A percentile compares a stretch with the other conserved stretches of the same genome.
These are phyloP conservation scores for Ailurus styani DNA, from an alignment of 2,113 vertebrate species.

Conservation along the genomic window DNA sequence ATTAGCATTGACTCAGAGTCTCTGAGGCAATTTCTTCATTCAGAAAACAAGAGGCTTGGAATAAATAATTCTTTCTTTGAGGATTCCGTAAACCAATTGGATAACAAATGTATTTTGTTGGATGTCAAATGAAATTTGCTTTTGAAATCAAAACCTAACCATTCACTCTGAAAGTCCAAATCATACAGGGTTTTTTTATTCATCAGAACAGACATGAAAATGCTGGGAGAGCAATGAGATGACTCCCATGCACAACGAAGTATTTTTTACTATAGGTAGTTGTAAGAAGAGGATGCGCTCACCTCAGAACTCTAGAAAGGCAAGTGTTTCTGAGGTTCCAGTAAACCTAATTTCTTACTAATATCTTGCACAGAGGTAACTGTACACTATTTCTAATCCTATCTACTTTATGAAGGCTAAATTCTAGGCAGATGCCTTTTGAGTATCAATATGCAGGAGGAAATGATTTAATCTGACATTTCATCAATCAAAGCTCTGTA, in stretches of 20 bases:
- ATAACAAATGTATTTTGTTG: constrained; percentile 43
- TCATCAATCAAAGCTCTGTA: constrained; percentile 50
- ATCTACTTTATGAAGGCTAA: constrained; percentile 44
- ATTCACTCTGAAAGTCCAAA: constrained; percentile 14
- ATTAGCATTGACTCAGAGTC: constrained; percentile 13
- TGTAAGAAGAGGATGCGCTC: neutral
- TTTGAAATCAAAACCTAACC: constrained; percentile 33
- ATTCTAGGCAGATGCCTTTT: constrained; percentile 59
- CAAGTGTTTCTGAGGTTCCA: constrained; percentile 9
- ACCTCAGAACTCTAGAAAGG: constrained; percentile 28
- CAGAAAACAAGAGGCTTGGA: constrained; percentile 34
- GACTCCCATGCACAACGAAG: neutral
- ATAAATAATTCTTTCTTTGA: constrained; percentile 49
- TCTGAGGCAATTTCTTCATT: constrained; percentile 51
- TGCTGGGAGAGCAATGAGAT: neutral
- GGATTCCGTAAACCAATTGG: constrained; percentile 1
- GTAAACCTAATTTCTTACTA: constrained; percentile 55
- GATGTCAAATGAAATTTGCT: constrained; percentile 47
- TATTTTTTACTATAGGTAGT: neutral
- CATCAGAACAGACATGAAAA: neutral
- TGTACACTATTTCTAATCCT: constrained; percentile 41
- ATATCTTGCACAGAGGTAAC: constrained; percentile 34
- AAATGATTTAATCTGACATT: constrained; percentile 57
- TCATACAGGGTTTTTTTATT: neutral
- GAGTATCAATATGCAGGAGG: constrained; percentile 39